Evolutionary conservation across 2,113 vertebrate species (phyloP).

Genomic region (Eulacestoma nigropectus): DNA sequence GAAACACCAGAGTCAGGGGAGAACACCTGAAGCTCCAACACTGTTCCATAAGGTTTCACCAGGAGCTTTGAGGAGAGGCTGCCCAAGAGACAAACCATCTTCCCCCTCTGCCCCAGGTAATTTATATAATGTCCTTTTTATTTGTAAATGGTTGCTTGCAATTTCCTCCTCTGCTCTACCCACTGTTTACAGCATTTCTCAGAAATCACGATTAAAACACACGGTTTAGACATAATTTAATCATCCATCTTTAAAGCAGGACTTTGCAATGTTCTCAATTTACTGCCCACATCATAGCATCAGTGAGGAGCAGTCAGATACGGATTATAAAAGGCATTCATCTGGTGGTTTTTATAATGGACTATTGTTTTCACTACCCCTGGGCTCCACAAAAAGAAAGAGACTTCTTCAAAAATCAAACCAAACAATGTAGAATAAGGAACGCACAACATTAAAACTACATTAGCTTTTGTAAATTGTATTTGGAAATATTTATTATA

Average conservation of each 20-base stretch:
- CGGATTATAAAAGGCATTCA: neutral
- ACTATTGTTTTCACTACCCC: neutral
- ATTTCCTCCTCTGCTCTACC: neutral
- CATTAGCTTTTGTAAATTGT: neutral
- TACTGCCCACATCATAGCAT: neutral
- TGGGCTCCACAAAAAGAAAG: neutral
- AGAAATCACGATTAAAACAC: neutral
- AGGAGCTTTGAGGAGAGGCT: neutral
- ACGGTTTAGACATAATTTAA: neutral
- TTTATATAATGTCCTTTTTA: neutral
- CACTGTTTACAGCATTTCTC: neutral
- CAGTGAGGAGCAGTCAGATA: neutral
- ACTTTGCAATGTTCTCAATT: neutral
- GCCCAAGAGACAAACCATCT: neutral
- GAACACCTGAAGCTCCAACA: fast-evolving
- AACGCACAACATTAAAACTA: neutral
- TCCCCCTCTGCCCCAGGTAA: neutral
- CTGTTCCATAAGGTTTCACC: fast-evolving
- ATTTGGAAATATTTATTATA: neutral
- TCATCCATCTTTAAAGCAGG: neutral
- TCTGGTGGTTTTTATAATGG: neutral
- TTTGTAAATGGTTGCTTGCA: neutral
- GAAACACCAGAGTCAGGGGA: neutral
- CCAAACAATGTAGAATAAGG: neutral
- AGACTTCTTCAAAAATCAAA: neutral